Percentiles rank a stretch among this genome's conserved stretches.
Conservation (phyloP, 2,888 invertebrate species). For the Tachina fera region DNA sequence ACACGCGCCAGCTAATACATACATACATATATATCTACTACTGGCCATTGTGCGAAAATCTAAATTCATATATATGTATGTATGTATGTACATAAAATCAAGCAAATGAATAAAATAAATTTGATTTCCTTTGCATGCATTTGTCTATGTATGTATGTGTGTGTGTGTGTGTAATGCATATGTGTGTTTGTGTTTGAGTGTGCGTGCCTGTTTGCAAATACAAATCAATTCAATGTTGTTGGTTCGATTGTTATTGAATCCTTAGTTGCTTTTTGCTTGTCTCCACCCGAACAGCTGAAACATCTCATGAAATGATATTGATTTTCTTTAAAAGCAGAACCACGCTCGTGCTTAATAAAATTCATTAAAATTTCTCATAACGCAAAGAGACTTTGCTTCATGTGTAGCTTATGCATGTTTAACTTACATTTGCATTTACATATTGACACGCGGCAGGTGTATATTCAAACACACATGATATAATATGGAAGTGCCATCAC, state of each 20-base stretch:
- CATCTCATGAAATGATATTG: constrained; percentile 42
- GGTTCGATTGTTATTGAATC: constrained; percentile 43
- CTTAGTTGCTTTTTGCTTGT: constrained; percentile 25
- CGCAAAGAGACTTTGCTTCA: not conserved
- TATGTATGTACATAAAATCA: not conserved
- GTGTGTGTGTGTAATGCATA: not conserved
- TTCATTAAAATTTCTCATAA: constrained; percentile 32
- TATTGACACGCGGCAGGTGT: not conserved
- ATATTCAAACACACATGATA: not conserved
- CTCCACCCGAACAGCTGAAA: not conserved
- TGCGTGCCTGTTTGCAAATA: not conserved
- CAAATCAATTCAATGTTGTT: constrained; percentile 45
- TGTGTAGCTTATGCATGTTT: not conserved
- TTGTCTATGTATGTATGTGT: not conserved
- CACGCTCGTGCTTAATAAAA: constrained; percentile 17
- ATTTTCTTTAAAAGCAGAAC: constrained; percentile 44
- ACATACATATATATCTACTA: not conserved
- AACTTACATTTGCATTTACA: not conserved
- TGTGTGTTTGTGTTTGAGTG: not conserved
- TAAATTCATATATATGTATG: too few relatives aligned
- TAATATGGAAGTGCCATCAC: not conserved
- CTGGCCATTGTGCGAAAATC: constrained; percentile 19
- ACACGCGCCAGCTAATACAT: too few relatives aligned
- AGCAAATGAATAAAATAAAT: constrained; percentile 5
- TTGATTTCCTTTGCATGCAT: not conserved